Evolutionary conservation across 2,797 vertebrate genomes (phyloP), one percentile per base, ranked within the genome.

Genomic region (Thripadectes ignobilis): DNA sequence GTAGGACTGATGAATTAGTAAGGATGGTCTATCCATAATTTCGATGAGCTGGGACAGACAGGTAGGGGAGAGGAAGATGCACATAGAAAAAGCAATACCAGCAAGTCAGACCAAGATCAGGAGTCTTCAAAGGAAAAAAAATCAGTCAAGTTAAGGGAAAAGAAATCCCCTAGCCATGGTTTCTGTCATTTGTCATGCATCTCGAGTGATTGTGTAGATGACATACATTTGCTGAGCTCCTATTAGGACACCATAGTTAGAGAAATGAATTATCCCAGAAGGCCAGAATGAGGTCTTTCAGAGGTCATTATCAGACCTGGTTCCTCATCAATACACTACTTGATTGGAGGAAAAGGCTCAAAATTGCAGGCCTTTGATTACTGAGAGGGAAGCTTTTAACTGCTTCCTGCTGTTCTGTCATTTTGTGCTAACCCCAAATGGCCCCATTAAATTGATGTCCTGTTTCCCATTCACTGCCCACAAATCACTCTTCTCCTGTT

Each of bases 401-500:
- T 12, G 62, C 92, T 97, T 96, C 96, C 96, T 74, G 91, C 91
- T 92, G 96, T 91, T 95, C 86, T 95, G 91, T 96, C 95, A 86
- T 96, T 97, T 96, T 94, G 84, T 83, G 36, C 95, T 96, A 97
- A 96, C 89, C 95, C 81, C 72, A 95, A 95, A 96, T 91, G 95
- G 84, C 83, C 89, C 69, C 3, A 9, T 96, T 97, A 97, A 97
- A 97, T 91, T 96, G 95, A 97, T 97, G 95, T 97, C 96, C 92
- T 94, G 75, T 92, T 98, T 97, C 87, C 88, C 89, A 68, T 96
- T 95, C 93, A 39, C 95, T 97, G 94, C 63, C 92, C 88, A 93
- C 91, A 97, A 96, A 96, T 96, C 96, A 95, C 94, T 95, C 85
- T 88, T 97, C 96, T 89, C 59, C 91, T 68, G 59, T 76, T 96